Evolutionary conservation across 2,888 invertebrate genomes (phyloP), one percentile per base, ranked within the genome.

Genomic region (Lamellibrachia columna): DNA sequence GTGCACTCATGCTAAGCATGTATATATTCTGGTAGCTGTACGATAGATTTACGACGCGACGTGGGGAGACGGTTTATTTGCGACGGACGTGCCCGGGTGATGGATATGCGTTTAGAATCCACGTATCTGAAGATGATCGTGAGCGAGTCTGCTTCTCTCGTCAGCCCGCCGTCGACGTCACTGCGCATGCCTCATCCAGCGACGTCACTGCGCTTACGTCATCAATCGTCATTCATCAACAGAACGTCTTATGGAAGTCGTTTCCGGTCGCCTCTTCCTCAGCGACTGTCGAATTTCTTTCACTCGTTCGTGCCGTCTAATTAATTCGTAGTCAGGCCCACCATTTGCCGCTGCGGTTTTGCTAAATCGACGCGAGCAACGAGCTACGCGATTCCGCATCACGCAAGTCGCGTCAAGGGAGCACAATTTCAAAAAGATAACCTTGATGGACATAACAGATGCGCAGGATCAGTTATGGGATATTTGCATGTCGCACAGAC

Each of bases 401-500:
- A 75, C 75, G 75, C 75, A 75, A 75, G 75, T n/a, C 75, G 75
- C 75, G 75, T 22, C 75, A n/a, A 6, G 75, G 75, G 75, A 75
- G 75, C 75, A 75, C 75, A 75, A 75, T 75, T 75, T 75, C 75
- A 75, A 75, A 75, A 75, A 75, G 75, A 75, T 75, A 75, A 75
- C 75, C 75, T 75, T 75, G 75, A 75, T 75, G 75, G 75, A 75
- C 75, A 75, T 22, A 15, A n/a, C 75, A 75, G 75, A 75, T 75
- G 75, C 75, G 75, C 6, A 11, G 75, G 75, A 75, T 75, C 75
- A 75, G 75, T 75, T 75, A 75, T 75, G 75, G 75, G 75, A 75
- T 75, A 75, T 75, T 75, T 75, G 75, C 75, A 75, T 75, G 75
- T 75, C 75, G 75, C 75, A 11, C 15, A 75, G 75, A 75, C 75